These are phyloP conservation scores for Epicampocera succincta DNA, from an alignment of 2,888 invertebrate species.

Conservation along the genomic window DNA sequence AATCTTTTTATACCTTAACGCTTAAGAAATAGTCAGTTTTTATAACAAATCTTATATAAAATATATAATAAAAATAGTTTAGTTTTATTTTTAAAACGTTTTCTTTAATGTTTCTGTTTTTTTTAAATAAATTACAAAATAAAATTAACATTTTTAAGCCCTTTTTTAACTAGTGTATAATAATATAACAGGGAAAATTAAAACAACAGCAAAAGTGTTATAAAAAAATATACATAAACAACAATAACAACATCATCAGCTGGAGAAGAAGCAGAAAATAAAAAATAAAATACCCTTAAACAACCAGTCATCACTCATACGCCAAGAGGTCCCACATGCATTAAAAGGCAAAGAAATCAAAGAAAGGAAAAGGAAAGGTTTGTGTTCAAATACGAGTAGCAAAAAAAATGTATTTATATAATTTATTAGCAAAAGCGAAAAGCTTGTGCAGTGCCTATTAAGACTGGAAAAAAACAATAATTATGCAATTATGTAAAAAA, in stretches of 20 bases:
- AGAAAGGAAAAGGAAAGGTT: conserved; percentile 50
- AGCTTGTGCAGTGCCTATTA: no score
- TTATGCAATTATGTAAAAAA: conserved; percentile 55
- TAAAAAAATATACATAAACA: conserved; percentile 20
- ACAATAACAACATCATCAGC: conserved; percentile 26
- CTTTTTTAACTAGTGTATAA: conserved; percentile 27
- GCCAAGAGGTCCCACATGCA: conserved; percentile 53
- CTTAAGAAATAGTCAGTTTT: conserved; percentile 29
- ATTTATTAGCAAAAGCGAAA: neutral
- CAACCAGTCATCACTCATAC: conserved; percentile 64
- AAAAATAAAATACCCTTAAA: conserved; percentile 34
- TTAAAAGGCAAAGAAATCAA: conserved; percentile 35
- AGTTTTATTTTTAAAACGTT: conserved; percentile 8
- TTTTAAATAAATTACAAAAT: neutral
- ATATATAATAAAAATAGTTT: conserved; percentile 23
- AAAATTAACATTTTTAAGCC: conserved; percentile 15
- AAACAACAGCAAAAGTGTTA: conserved; percentile 34
- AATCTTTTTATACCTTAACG: conserved; percentile 48
- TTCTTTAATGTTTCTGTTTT: neutral
- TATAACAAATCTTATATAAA: conserved; percentile 9
- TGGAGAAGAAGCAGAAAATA: neutral
- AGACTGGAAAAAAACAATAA: no score
- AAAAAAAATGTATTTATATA: conserved; percentile 28
- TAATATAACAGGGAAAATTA: conserved; percentile 30
- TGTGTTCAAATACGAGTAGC: conserved; percentile 37